These are phyloP conservation scores for Scotopteryx bipunctaria DNA, from an alignment of 2,888 invertebrate species.

Conservation along the genomic window DNA sequence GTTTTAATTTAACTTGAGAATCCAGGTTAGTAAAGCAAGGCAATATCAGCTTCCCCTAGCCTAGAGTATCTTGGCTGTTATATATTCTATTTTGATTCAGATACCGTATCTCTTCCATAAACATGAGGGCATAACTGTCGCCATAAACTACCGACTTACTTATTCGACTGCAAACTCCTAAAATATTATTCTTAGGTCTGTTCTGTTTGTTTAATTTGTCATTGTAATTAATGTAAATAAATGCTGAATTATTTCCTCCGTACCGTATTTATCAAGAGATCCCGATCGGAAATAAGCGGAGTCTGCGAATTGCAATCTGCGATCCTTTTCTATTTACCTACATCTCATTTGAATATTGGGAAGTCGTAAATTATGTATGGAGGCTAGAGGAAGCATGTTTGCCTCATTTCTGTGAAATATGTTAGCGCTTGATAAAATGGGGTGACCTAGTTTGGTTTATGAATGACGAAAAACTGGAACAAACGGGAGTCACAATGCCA, in stretches of 20 bases:
- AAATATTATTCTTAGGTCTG: background rate
- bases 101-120: conserved; percentile 21
- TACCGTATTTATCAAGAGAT: conserved; percentile 66
- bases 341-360: conserved; percentile 60
- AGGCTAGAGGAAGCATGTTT: conserved; percentile 26
- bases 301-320: conserved; percentile 57
- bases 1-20: too few relatives aligned
- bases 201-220: conserved; percentile 56
- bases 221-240: conserved; percentile 75
- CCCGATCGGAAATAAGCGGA: conserved; percentile 62
- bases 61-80: background rate
- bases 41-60: background rate
- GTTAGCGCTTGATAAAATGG: conserved; percentile 24
- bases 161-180: conserved; percentile 7
- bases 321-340: conserved; percentile 36
- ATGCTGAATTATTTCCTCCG: conserved; percentile 61
- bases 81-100: conserved; percentile 13
- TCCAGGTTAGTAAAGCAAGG: too few relatives aligned
- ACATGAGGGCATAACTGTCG: conserved; percentile 26
- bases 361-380: conserved; percentile 43
- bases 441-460: conserved; percentile 19
- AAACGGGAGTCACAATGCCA: background rate
- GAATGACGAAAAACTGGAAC: conserved; percentile 1
- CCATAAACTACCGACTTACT: conserved; percentile 6
- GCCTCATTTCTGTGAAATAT: conserved; percentile 26